Evolutionary conservation across 2,888 invertebrate genomes (phyloP), one percentile per base, ranked within the genome.

Genomic region (Dexiosoma caninum): DNA sequence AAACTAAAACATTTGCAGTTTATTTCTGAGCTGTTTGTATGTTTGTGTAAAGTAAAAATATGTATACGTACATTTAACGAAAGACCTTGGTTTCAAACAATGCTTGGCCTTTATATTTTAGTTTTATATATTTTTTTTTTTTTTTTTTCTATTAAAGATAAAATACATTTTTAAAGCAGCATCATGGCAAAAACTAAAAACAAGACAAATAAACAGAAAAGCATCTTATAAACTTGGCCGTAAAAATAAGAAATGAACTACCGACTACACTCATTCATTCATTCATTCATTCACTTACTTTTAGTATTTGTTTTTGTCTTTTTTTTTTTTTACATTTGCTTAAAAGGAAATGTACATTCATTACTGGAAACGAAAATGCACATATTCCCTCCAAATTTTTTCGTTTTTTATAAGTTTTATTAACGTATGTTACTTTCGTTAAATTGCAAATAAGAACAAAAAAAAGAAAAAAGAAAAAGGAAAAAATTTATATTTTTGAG

Each of bases 331-430:
- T 32, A 40, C 57, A 53, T 75, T 49, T 49, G 44, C 60, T 67
- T 60, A 44, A 60, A 72, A 72, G 72, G 77, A 81, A 81, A 77
- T 77, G 72, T 77, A 77, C 75, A 78, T 82, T 75, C 75, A 76
- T 78, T 82, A 82, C 75, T 49, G 9, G 49, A 59, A 78, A 67
- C 70, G 81, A 77, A 81, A 81, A 81, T 81, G 71, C 76, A 42
- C 4, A 51, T 57, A 35, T 49, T 60, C 14, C 5, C 32, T 49
- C 23, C n/a, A n/a, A 44, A 42, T 42, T 49, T n/a, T 21, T 59
- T 46, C 35, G 23, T 59, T 10, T 62, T 16, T 10, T 53, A 44
- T 37, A 44, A 42, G 60, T 55, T 67, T 35, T 51, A 42, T 53
- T 64, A 62, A 75, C 77, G 49, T 77, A 77, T 77, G 77, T 70